Conservation (phyloP, 2,888 invertebrate species). For the Plusia festucae region DNA sequence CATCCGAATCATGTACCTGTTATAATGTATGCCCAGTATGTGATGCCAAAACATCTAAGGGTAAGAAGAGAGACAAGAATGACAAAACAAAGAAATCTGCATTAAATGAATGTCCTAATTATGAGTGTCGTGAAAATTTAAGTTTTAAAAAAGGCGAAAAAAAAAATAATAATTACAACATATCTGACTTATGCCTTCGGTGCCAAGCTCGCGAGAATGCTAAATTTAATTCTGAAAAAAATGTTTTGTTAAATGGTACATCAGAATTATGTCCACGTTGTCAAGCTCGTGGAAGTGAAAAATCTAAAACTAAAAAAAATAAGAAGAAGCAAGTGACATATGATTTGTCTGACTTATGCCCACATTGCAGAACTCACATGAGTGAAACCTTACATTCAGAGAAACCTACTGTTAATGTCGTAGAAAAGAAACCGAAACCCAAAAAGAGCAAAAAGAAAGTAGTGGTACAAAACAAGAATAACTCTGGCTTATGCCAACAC, state of each 20-base stretch:
- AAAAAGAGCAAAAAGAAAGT: not conserved
- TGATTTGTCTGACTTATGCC: not conserved
- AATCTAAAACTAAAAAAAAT: not conserved
- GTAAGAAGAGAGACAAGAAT: not conserved
- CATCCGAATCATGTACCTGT: not conserved
- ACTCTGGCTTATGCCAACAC: not conserved
- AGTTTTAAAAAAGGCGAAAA: not conserved
- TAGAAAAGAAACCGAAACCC: not conserved
- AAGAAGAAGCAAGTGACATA: not conserved
- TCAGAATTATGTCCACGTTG: not conserved
- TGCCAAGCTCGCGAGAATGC: conserved; percentile 2
- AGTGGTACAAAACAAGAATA: not conserved
- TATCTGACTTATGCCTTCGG: not conserved
- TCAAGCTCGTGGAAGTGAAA: not conserved
- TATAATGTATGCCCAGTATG: not conserved
- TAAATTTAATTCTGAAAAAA: not conserved
- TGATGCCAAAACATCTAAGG: not conserved
- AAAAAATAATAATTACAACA: not conserved
- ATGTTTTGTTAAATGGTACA: not conserved
- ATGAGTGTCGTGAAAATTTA: not conserved
- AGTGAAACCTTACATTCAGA: not conserved
- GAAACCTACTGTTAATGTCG: not conserved
- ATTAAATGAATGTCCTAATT: conserved; percentile 1
- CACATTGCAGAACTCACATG: conserved; percentile 1
- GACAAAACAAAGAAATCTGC: not conserved